Evolutionary conservation across 2,888 invertebrate species (phyloP).

Genomic region (Thereva unica): DNA sequence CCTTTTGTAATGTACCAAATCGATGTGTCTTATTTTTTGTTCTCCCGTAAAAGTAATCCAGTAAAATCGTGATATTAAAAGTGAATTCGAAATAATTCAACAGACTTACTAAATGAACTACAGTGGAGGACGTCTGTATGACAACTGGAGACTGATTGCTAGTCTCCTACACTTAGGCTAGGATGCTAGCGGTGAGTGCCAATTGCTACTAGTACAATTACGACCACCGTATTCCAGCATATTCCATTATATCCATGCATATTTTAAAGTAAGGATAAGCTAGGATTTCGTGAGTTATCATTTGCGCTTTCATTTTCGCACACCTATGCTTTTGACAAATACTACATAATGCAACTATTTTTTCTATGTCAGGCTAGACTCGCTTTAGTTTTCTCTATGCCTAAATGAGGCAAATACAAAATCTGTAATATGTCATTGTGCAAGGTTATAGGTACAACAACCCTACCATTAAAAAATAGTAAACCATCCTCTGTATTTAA

Average conservation of each 20-base stretch:
- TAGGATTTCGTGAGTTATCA: conserved; percentile 16
- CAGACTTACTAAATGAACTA: too few species aligned
- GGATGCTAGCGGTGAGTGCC: too few species aligned
- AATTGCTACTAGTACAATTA: too few species aligned
- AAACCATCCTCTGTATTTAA: conserved; percentile 3
- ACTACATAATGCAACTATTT: conserved; percentile 15
- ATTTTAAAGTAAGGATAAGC: conserved; percentile 42
- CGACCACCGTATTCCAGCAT: too few species aligned
- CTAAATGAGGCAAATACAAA: conserved; percentile 22
- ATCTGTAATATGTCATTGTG: neutral
- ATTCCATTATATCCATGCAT: conserved; percentile 45
- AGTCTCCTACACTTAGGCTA: too few species aligned
- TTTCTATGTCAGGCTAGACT: conserved; percentile 31
- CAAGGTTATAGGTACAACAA: conserved; percentile 10
- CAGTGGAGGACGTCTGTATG: too few species aligned
- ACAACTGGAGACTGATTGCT: too few species aligned
- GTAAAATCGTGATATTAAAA: too few species aligned
- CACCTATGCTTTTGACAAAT: conserved; percentile 31
- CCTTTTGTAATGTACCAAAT: too few species aligned
- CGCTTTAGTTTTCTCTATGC: conserved; percentile 36
- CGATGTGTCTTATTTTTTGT: too few species aligned
- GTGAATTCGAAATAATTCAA: too few species aligned
- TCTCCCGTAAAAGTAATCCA: too few species aligned
- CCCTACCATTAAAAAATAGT: conserved; percentile 19
- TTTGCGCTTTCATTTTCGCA: conserved; percentile 16